phyloP scores from a whole-genome alignment of 2,113 vertebrate species.

The Ellobius talpinus region DNA sequence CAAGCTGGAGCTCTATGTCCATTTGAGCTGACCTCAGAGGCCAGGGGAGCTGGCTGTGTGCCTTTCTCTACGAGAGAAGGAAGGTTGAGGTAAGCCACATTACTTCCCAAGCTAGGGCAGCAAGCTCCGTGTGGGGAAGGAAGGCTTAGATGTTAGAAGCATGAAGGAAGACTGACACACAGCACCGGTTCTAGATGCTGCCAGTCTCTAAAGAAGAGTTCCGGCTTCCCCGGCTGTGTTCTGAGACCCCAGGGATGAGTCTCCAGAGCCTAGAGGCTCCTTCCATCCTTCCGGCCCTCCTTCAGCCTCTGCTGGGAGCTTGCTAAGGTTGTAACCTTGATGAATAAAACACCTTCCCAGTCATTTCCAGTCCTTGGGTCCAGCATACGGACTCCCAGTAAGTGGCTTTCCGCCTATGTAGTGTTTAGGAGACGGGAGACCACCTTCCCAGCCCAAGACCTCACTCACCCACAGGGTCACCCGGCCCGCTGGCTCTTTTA shows the following conservation, averaged over 20 bases:
- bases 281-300: background rate
- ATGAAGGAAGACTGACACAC: background rate
- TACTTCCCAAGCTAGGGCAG: conserved; percentile 13
- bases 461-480: background rate
- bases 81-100: background rate
- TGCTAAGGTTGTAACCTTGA: background rate
- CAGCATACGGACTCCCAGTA: background rate
- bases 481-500: background rate
- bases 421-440: background rate
- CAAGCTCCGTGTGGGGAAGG: background rate
- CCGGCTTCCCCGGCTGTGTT: background rate
- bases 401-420: background rate
- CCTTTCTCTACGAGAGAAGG: background rate
- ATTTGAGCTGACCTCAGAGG: background rate
- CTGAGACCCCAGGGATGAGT: background rate
- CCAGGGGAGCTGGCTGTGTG: background rate
- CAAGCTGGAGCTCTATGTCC: background rate
- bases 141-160: background rate
- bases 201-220: background rate
- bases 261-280: background rate
- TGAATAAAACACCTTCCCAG: background rate
- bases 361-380: background rate
- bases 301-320: background rate
- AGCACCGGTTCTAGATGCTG: background rate
- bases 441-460: background rate